Evolutionary conservation across 2,888 invertebrate genomes (phyloP).

Genomic region (Scelioninae gen. 1): DNA sequence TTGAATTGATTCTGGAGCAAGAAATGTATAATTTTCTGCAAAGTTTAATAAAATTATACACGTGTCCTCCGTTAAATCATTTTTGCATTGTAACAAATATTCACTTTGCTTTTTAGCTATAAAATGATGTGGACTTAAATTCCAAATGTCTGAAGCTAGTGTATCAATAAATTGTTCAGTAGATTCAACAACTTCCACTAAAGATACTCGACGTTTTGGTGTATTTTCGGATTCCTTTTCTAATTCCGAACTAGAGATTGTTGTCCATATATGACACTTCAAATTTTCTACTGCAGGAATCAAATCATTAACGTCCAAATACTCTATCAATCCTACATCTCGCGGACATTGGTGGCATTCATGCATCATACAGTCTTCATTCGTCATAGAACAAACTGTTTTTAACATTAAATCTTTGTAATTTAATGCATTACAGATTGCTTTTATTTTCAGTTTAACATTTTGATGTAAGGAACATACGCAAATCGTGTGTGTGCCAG

Average conservation of each 20-base stretch:
- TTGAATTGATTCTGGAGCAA: slow-evolving; percentile 50
- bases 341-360: slow-evolving; percentile 20
- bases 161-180: slow-evolving; percentile 33
- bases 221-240: neutral
- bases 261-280: neutral
- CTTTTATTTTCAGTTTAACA: slow-evolving; percentile 21
- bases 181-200: slow-evolving; percentile 4
- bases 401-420: slow-evolving; percentile 2
- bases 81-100: slow-evolving; percentile 44
- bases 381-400: slow-evolving; percentile 8
- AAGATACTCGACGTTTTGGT: neutral
- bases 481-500: slow-evolving; percentile 44
- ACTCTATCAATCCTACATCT: neutral
- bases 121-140: slow-evolving; percentile 19
- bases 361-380: slow-evolving; percentile 48
- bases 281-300: neutral
- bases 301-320: neutral
- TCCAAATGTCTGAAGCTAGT: slow-evolving; percentile 25
- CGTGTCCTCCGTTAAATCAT: slow-evolving; percentile 35
- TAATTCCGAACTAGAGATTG: neutral
- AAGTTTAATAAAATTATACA: slow-evolving; percentile 53
- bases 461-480: slow-evolving; percentile 49
- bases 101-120: neutral
- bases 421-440: neutral
- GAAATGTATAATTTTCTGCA: slow-evolving; percentile 52